These are phyloP conservation scores for Marisa cornuarietis DNA, from an alignment of 1,140 invertebrate genomes.

Conservation along the genomic window DNA sequence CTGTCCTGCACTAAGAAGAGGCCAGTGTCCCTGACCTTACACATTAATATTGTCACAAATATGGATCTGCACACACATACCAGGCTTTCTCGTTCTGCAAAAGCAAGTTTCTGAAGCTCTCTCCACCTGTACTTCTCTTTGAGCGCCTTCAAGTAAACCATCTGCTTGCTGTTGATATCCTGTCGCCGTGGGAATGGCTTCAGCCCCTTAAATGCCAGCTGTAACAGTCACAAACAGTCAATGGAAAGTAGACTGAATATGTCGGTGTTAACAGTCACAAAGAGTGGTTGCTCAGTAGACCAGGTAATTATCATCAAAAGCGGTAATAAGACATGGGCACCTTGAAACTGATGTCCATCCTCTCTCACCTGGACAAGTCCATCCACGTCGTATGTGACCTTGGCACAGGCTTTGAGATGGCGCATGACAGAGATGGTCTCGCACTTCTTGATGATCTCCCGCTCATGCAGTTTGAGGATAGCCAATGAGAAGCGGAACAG, in stretches of 20 bases:
- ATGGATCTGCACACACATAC: conserved; percentile 28
- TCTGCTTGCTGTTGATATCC: conserved; percentile 67
- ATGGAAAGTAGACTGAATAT: no score
- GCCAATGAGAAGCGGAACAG: conserved; percentile 65
- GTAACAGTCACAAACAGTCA: conserved; percentile 9
- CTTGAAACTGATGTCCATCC: no score
- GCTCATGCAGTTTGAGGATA: conserved; percentile 64
- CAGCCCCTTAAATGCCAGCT: conserved; percentile 69
- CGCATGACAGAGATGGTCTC: conserved; percentile 70
- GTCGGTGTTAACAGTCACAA: no score
- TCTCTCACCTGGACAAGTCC: conserved; percentile 65
- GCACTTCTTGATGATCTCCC: conserved; percentile 63
- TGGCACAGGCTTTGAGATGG: conserved; percentile 69
- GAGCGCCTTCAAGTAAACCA: conserved; percentile 67
- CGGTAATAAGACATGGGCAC: no score
- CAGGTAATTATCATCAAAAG: no score
- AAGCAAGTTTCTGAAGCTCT: conserved; percentile 56
- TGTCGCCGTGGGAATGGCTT: conserved; percentile 67
- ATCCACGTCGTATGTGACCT: conserved; percentile 69
- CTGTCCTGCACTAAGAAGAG: no score
- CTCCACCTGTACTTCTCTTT: conserved; percentile 66
- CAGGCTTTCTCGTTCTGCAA: conserved; percentile 57
- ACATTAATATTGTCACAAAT: no score
- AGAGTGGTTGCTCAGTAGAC: no score
- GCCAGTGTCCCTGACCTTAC: no score